Evolutionary conservation across 2,797 vertebrate species (phyloP), one percentile per base, ranked within the genome.

Genomic region (Semaprochilodus insignis): DNA sequence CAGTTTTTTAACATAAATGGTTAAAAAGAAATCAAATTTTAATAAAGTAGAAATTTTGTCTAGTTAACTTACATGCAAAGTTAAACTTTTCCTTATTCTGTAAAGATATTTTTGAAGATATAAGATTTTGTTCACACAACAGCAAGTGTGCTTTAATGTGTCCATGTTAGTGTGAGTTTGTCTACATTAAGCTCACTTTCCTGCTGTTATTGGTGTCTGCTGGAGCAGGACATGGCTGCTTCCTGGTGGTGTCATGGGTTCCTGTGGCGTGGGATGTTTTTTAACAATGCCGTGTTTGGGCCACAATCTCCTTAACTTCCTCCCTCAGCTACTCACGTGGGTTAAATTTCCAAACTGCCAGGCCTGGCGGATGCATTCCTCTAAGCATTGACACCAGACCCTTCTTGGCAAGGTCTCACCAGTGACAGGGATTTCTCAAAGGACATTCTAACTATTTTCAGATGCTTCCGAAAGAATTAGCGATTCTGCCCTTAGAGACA

Each of bases 251-350:
- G 70, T 76, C 59, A 48, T 8, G 25, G 52, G 67, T 83, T 87
- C 83, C 86, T 83, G 75, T 55, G 62, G 59, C 69, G 70, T 63
- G 70, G 75, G 83, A 83, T 81, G 75, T 77, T 83, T 85, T 67
- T 67, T 78, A 76, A 76, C 69, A 83, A 55, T 81, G 75, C 51
- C 21, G 14, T 55, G 31, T 63, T 60, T 73, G 52, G 54, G 8
- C 75, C 77, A 2, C 54, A 34, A 55, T 77, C 65, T 60, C 52
- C 69, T 52, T 52, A 36, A 76, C 74, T 81, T 85, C 75, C 78
- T 79, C 57, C 60, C 21, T 54, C 17, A 54, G 23, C 52, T 51
- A 34, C 31, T 25, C 36, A 60, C n/a, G 75, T 21, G 51, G 76
- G 44, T 74, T 27, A 51, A n/a, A 75, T 80, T 78, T n/a, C 31